Evolutionary conservation across 2,888 invertebrate genomes (phyloP).

Genomic region (Sicus ferrugineus): DNA sequence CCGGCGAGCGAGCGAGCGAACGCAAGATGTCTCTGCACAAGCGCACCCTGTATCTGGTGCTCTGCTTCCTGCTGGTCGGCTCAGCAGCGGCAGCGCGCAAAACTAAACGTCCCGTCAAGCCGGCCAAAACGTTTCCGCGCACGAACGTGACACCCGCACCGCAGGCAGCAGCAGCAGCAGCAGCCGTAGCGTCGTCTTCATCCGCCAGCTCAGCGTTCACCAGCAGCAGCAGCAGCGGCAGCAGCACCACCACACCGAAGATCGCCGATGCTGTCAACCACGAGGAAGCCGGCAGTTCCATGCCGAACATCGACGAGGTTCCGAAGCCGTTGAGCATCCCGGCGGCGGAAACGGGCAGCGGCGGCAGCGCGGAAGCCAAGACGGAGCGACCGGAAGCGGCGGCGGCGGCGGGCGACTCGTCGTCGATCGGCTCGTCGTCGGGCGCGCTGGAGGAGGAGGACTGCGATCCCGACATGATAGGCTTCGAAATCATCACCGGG

Average conservation of each 20-base stretch:
- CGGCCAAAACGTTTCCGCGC: constrained; percentile 62
- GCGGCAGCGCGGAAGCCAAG: constrained; percentile 50
- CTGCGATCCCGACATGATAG: constrained; percentile 89
- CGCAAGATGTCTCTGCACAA: constrained; percentile 58
- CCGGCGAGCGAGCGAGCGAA: not conserved
- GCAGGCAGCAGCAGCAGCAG: constrained; percentile 41
- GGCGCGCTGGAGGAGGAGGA: constrained; percentile 69
- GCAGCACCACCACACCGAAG: constrained; percentile 33
- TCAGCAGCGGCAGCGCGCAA: constrained; percentile 60
- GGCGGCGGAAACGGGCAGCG: constrained; percentile 33
- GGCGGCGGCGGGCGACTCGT: constrained; percentile 25
- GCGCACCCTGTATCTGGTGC: constrained; percentile 55
- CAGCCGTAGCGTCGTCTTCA: constrained; percentile 26
- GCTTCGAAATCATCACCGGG: constrained; percentile 92
- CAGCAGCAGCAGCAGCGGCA: constrained; percentile 39
- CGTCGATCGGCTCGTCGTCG: constrained; percentile 37
- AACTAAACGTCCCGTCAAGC: constrained; percentile 61
- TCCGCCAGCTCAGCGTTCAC: constrained; percentile 30
- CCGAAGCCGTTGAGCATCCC: constrained; percentile 54
- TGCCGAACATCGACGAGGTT: constrained; percentile 49
- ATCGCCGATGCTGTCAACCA: constrained; percentile 34
- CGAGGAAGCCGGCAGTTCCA: constrained; percentile 41
- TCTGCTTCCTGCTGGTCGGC: constrained; percentile 59
- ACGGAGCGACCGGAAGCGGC: constrained; percentile 50
- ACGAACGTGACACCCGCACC: constrained; percentile 60